phyloP scores from a whole-genome alignment of 2,888 invertebrate species.

The Xestia rhomboidea region DNA sequence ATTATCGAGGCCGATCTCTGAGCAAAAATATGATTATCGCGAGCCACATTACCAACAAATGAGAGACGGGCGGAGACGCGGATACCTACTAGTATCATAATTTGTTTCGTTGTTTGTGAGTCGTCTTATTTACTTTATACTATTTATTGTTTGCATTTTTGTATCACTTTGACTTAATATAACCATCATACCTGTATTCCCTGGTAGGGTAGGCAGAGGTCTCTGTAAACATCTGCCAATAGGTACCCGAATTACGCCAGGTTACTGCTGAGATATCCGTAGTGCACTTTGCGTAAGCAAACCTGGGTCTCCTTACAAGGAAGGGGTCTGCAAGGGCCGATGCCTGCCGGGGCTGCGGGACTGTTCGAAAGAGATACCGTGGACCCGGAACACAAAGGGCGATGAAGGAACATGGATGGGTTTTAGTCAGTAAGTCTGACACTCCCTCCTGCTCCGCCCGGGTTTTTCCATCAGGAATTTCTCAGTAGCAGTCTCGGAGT shows the following conservation, averaged over 20 bases:
- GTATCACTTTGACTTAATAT: background rate
- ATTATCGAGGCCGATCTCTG: conserved; percentile 85
- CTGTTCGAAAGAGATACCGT: no score
- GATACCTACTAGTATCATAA: conserved; percentile 67
- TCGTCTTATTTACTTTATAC: conserved; percentile 3
- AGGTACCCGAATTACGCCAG: background rate
- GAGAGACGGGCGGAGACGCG: conserved; percentile 76
- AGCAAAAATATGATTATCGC: conserved; percentile 87
- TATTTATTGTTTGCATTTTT: background rate
- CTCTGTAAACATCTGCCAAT: background rate
- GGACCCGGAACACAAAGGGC: no score
- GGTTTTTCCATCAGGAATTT: no score
- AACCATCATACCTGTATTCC: background rate
- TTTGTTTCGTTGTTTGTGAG: conserved; percentile 62
- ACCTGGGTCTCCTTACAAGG: no score
- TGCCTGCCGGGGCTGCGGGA: no score
- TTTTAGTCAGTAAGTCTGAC: no score
- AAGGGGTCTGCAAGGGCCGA: no score
- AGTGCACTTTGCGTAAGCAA: no score
- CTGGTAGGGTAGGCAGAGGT: background rate
- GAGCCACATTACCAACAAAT: conserved; percentile 82
- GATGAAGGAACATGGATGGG: no score
- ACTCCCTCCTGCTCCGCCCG: no score
- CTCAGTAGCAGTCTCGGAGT: no score
- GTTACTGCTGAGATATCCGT: background rate